Conservation (phyloP, 2,888 invertebrate genomes). For the Chymomyza amoena region DNA sequence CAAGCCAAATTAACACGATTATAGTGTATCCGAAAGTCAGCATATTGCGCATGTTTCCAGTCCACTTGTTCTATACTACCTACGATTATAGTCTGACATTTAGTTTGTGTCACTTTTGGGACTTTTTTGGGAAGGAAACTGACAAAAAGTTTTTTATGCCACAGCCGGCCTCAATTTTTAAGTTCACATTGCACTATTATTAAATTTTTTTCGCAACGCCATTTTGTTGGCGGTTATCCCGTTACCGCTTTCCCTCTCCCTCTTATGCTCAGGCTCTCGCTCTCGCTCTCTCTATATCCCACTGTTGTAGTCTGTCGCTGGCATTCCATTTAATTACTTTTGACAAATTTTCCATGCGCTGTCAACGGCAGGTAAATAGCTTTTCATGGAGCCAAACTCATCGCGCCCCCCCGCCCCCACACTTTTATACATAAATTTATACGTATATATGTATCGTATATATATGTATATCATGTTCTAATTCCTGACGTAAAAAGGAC, state of each 20-base stretch:
- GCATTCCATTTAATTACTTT: slow-evolving; percentile 68
- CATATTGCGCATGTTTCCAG: not conserved
- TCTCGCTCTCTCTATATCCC: not conserved
- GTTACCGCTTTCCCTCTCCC: not conserved
- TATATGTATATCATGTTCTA: not conserved
- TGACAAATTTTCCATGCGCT: slow-evolving; percentile 53
- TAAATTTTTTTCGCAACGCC: not conserved
- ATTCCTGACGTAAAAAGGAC: not conserved
- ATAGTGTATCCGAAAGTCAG: not conserved
- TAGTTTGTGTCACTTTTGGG: slow-evolving; percentile 21
- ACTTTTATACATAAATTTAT: no score
- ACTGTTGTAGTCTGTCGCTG: slow-evolving; percentile 39
- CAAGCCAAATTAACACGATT: no score
- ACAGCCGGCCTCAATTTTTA: slow-evolving; percentile 1
- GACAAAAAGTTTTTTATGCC: not conserved
- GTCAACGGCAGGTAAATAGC: slow-evolving; percentile 16
- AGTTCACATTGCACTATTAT: not conserved
- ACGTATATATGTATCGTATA: no score
- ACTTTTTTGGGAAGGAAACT: not conserved
- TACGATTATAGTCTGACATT: slow-evolving; percentile 6
- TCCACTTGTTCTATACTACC: not conserved
- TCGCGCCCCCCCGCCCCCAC: no score
- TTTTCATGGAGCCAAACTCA: not conserved
- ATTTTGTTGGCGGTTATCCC: slow-evolving; percentile 1
- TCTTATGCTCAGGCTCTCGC: no score